Percentiles rank a stretch among this genome's conserved stretches.
Conservation (phyloP, 2,888 invertebrate species). For the Nasonovia ribisnigri region DNA sequence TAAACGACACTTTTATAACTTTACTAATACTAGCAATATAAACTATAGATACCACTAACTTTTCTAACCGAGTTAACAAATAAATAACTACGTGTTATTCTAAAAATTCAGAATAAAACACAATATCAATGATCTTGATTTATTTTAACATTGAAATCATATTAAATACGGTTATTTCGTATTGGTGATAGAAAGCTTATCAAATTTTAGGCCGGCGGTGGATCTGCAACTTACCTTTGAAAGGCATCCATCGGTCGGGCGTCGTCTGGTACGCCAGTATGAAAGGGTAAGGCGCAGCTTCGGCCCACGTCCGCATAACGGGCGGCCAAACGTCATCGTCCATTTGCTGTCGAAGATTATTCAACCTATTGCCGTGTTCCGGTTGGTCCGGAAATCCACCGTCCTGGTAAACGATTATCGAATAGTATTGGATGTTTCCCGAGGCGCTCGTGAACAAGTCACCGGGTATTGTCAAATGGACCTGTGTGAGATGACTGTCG, state of each 20-base stretch:
- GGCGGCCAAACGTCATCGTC: background rate
- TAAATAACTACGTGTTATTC: too few species aligned
- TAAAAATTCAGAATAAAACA: too few species aligned
- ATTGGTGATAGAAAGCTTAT: too few species aligned
- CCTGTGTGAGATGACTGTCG: conserved; percentile 29
- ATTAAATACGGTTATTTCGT: too few species aligned
- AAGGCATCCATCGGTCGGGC: conserved; percentile 50
- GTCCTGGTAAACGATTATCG: conserved; percentile 42
- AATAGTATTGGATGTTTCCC: conserved; percentile 27
- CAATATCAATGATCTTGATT: too few species aligned
- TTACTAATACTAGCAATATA: too few species aligned
- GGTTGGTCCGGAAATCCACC: conserved; percentile 23
- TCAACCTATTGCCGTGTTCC: background rate
- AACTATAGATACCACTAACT: too few species aligned
- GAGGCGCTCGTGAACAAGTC: conserved; percentile 17
- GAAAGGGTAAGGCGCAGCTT: conserved; percentile 50
- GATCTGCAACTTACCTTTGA: too few species aligned
- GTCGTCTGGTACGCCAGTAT: conserved; percentile 53
- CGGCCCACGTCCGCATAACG: conserved; percentile 25
- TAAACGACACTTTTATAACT: too few species aligned
- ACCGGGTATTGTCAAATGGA: conserved; percentile 16
- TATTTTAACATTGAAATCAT: too few species aligned
- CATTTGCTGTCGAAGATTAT: background rate
- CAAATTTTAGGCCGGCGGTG: too few species aligned
- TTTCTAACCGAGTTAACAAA: too few species aligned